phyloP scores from a whole-genome alignment of 53 echinoderm and acorn worm species.

The Pentamera pediparva region DNA sequence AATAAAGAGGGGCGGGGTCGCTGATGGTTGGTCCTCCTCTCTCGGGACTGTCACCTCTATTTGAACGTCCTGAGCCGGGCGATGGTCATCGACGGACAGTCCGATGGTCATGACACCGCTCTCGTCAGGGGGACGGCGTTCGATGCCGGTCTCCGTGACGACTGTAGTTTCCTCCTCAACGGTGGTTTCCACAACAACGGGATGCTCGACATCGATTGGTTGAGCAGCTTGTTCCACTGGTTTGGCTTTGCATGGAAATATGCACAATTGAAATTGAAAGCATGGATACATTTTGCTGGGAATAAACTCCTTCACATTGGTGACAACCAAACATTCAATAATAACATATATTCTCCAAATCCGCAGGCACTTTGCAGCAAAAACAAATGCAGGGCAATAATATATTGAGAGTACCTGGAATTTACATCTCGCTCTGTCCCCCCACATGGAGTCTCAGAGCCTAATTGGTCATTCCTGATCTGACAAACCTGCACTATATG shows the following conservation, averaged over 20 bases:
- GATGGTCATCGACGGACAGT: constrained; percentile 56
- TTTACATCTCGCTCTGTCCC: too few relatives aligned
- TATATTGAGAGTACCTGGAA: too few relatives aligned
- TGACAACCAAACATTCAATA: too few relatives aligned
- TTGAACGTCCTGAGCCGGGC: constrained; percentile 60
- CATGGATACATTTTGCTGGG: too few relatives aligned
- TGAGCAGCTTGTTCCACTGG: constrained; percentile 1
- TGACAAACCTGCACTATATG: too few relatives aligned
- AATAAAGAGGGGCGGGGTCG: constrained; percentile 71
- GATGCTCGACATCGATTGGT: neutral
- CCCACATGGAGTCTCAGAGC: too few relatives aligned
- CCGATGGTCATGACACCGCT: constrained; percentile 57
- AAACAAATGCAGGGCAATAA: too few relatives aligned
- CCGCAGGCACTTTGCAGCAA: too few relatives aligned
- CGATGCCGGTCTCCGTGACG: neutral
- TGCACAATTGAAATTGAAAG: too few relatives aligned
- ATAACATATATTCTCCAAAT: too few relatives aligned
- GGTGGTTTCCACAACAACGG: neutral
- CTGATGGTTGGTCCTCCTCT: constrained; percentile 39
- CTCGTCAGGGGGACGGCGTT: constrained; percentile 37
- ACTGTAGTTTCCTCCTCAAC: constrained; percentile 44
- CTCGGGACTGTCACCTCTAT: constrained; percentile 63
- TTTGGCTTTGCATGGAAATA: neutral
- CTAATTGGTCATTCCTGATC: too few relatives aligned
- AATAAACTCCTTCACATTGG: too few relatives aligned